phyloP scores from a whole-genome alignment of 2,113 vertebrate species.

The Lampris incognitus region DNA sequence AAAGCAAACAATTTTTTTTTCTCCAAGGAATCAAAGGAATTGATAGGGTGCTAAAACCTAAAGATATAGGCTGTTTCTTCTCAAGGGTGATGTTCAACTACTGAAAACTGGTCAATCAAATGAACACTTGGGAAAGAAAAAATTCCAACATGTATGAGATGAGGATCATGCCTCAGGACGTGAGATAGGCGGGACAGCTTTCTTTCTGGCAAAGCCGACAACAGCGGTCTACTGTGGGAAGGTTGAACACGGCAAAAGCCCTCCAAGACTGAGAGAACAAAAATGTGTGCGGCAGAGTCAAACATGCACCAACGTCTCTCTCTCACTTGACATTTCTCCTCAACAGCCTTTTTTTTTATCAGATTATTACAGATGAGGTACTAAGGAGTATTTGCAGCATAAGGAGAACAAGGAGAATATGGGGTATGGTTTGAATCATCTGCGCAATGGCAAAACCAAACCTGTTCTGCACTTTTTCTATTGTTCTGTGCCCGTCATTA shows the following conservation, averaged over 20 bases:
- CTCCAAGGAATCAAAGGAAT: no score
- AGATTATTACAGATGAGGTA: no score
- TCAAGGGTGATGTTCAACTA: conserved; percentile 42
- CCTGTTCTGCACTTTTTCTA: no score
- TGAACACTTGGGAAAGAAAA: neutral
- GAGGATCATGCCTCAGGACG: neutral
- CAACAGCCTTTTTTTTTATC: conserved; percentile 49
- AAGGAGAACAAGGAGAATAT: no score
- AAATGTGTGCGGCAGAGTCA: conserved; percentile 22
- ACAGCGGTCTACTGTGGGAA: neutral
- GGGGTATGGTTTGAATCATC: no score
- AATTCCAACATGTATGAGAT: conserved; percentile 7
- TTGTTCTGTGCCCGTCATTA: no score
- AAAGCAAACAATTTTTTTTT: no score
- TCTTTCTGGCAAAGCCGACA: neutral
- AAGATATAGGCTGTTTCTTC: conserved; percentile 25
- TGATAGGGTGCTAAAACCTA: neutral
- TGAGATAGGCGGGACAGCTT: neutral
- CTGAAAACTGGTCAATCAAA: conserved; percentile 10
- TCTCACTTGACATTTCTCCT: conserved; percentile 6
- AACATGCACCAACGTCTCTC: conserved; percentile 16
- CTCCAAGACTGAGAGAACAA: conserved; percentile 4
- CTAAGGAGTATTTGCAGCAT: no score
- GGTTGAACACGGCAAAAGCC: neutral
- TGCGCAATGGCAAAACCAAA: no score